Percentiles rank a stretch among this genome's conserved stretches.
Evolutionary conservation across 53 echinoderm and acorn worm species (phyloP).

Genomic region (Astropecten irregularis): DNA sequence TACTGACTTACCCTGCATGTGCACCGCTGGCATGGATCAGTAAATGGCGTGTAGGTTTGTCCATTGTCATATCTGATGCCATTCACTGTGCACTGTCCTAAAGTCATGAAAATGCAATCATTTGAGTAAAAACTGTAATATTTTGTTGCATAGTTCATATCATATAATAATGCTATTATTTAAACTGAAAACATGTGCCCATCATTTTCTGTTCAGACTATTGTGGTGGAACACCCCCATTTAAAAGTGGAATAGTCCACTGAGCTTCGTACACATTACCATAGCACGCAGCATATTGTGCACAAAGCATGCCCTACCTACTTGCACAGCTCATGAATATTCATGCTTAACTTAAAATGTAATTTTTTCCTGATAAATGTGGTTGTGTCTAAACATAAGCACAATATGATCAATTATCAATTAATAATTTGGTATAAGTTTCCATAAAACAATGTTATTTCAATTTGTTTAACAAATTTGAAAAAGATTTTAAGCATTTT

Average conservation of each 20-base stretch:
- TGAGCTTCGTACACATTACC: neutral
- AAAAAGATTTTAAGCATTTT: too few relatives aligned
- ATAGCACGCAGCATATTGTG: neutral
- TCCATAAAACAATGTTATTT: too few relatives aligned
- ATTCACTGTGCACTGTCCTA: slow-evolving; percentile 91
- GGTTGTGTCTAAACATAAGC: too few relatives aligned
- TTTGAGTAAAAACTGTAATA: neutral
- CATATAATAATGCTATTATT: too few relatives aligned
- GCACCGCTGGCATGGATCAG: slow-evolving; percentile 81
- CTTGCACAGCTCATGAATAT: slow-evolving; percentile 23
- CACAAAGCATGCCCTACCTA: neutral
- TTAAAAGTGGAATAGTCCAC: slow-evolving; percentile 6
- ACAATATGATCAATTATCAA: too few relatives aligned
- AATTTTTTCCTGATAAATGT: too few relatives aligned
- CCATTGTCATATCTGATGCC: slow-evolving; percentile 87
- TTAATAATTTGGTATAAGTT: too few relatives aligned
- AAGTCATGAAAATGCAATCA: neutral
- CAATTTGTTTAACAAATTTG: too few relatives aligned
- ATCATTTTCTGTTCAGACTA: too few relatives aligned
- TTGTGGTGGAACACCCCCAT: neutral
- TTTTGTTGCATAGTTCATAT: too few relatives aligned
- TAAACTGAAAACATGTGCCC: too few relatives aligned
- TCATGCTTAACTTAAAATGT: neutral
- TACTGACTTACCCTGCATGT: slow-evolving; percentile 77
- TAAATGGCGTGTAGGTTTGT: slow-evolving; percentile 68